These are phyloP conservation scores for Apaloderma vittatum DNA, from an alignment of 2,113 vertebrate genomes.

Conservation along the genomic window DNA sequence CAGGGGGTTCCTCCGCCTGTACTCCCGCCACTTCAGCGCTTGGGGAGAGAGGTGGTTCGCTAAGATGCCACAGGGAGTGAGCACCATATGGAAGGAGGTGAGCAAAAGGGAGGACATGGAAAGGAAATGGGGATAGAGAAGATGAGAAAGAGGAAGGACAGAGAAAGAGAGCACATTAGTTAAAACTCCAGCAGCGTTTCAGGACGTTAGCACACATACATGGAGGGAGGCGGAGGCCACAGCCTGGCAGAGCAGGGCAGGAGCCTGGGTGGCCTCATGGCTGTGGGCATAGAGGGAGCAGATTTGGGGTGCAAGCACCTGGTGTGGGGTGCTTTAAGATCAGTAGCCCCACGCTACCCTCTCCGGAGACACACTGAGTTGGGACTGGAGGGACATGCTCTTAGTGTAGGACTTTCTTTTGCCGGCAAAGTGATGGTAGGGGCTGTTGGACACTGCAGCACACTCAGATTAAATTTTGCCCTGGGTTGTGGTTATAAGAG, in stretches of 20 bases:
- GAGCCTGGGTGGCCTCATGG: neutral
- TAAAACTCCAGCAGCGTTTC: neutral
- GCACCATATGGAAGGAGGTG: neutral
- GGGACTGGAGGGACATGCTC: neutral
- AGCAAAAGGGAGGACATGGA: accelerated
- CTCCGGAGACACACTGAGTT: neutral
- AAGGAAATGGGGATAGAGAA: neutral
- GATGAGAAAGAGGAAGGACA: neutral
- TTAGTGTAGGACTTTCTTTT: neutral
- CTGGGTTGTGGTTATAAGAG: neutral
- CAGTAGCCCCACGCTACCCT: neutral
- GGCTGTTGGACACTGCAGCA: neutral
- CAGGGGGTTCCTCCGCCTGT: conserved; percentile 92
- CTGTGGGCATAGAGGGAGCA: neutral
- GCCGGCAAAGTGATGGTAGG: neutral
- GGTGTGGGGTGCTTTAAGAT: neutral
- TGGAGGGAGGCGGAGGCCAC: neutral
- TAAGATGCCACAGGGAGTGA: conserved; percentile 60
- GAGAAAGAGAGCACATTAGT: conserved; percentile 46
- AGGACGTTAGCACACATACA: neutral
- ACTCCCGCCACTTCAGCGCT: conserved; percentile 97
- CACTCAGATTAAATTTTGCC: neutral
- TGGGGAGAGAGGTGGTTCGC: conserved; percentile 95
- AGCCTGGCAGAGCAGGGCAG: neutral
- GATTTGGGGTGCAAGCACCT: neutral